Evolutionary conservation across 2,797 vertebrate genomes (phyloP).

Genomic region (Gobionotothen gibberifrons): DNA sequence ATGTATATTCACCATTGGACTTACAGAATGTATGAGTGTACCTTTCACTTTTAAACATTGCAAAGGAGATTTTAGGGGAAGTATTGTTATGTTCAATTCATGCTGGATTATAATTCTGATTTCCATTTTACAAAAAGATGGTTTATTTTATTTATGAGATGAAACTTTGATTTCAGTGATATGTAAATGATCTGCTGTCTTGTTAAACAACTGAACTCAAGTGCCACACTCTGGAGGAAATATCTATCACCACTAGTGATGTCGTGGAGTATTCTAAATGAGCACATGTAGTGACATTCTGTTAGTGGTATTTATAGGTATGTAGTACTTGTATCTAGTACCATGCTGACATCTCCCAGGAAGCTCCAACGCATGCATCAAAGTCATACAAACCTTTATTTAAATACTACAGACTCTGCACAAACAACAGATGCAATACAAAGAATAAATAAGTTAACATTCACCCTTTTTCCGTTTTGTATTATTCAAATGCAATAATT

Average conservation of each 20-base stretch:
- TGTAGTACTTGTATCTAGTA: neutral
- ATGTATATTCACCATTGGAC: neutral
- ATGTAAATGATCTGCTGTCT: conserved; percentile 18
- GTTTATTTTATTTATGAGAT: neutral
- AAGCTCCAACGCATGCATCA: neutral
- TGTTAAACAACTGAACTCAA: conserved; percentile 45
- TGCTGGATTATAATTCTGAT: conserved; percentile 1
- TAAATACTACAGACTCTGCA: conserved; percentile 49
- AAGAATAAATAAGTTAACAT: conserved; percentile 52
- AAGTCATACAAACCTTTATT: conserved; percentile 57
- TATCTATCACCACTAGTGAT: conserved; percentile 32
- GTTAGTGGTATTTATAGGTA: conserved; percentile 58
- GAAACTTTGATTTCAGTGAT: conserved; percentile 5
- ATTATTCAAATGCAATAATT: conserved; percentile 3
- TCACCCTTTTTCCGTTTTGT: conserved; percentile 13
- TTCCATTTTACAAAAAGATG: neutral
- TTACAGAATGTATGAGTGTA: neutral
- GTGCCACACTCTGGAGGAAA: conserved; percentile 64
- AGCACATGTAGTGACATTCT: conserved; percentile 24
- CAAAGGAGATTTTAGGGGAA: neutral
- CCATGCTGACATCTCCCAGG: neutral
- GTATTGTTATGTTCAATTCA: conserved; percentile 9
- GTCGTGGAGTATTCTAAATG: conserved; percentile 22
- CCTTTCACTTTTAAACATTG: neutral
- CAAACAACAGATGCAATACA: conserved; percentile 35